Base-by-base conservation (phyloP, 2,888 invertebrate genomes). In the Aspidiotus destructor region DNA sequence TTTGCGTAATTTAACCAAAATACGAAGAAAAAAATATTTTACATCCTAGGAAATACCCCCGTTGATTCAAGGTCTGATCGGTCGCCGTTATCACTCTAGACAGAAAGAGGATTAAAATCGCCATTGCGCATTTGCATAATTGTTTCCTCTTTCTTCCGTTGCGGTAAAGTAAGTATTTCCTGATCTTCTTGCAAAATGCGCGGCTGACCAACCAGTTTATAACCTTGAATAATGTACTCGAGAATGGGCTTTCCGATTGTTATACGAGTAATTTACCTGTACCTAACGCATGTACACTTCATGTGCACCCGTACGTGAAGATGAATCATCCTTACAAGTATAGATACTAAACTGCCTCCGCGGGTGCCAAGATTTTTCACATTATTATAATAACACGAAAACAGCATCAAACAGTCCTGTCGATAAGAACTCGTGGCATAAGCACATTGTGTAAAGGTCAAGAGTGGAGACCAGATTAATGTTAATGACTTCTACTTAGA, bases 191-290 rank as follows among this genome's bases (percentile, higher is more conserved):
- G 48, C 48, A 15, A 17, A 63, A 54, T 63, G 63, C 28, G 28
- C 53, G 53, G 54, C 63, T 63, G 63, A 63, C 63, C 63, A 63
- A 63, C 63, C 53, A 63, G 63, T 63, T 63, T 63, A 63, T 41
- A 41, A 63, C 63, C 63, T 63, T 63, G 63, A 63, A 54, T 61
- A n/a, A 16, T 44, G n/a, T 13, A 60, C 48, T 48, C n/a, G 11
- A 28, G 11, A 48, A 48, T 48, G 48, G 48, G 10, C 48, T 48
- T 48, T 48, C 48, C 48, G 48, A 48, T 48, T 48, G n/a, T n/a
- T 28, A 28, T 28, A 28, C 28, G 28, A 28, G 28, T 5, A 28
- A 28, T 28, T 28, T 28, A 28, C 28, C 28, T 28, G 28, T 28
- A 28, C 28, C 28, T 1, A 28, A 28, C 28, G 28, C 28, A 28